Evolutionary conservation across 2,888 invertebrate species (phyloP).

Genomic region (Hedya salicella): DNA sequence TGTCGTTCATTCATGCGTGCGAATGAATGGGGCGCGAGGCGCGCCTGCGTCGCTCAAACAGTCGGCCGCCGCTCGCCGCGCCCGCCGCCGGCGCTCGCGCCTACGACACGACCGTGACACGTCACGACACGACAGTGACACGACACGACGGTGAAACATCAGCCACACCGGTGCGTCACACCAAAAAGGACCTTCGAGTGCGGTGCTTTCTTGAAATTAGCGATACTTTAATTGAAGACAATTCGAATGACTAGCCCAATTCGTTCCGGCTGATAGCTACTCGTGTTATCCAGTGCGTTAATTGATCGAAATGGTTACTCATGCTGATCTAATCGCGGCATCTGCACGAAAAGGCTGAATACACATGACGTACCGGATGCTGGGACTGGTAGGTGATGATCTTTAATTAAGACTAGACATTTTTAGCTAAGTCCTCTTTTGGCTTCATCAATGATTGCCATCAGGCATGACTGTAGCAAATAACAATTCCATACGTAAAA

Average conservation of each 20-base stretch:
- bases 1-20: slow-evolving; percentile 76
- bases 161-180: slow-evolving; percentile 68
- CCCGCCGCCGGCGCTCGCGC: slow-evolving; percentile 61
- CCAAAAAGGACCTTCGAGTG: slow-evolving; percentile 66
- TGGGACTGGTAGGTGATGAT: slow-evolving; percentile 38
- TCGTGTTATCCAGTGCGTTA: slow-evolving; percentile 32
- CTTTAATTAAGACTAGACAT: background rate
- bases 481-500: too few relatives aligned
- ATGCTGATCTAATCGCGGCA: slow-evolving; percentile 18
- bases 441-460: too few relatives aligned
- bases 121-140: slow-evolving; percentile 57
- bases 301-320: slow-evolving; percentile 36
- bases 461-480: too few relatives aligned
- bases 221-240: slow-evolving; percentile 63
- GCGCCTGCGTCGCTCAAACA: slow-evolving; percentile 58
- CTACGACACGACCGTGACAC: slow-evolving; percentile 57
- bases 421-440: background rate
- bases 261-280: slow-evolving; percentile 45
- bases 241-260: slow-evolving; percentile 64
- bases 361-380: slow-evolving; percentile 35
- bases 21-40: slow-evolving; percentile 71
- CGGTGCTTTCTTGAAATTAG: slow-evolving; percentile 65
- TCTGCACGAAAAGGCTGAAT: slow-evolving; percentile 26
- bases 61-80: slow-evolving; percentile 74
- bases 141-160: slow-evolving; percentile 51